Percentiles rank a stretch among this genome's conserved stretches.
Evolutionary conservation across 2,113 vertebrate species (phyloP).

Genomic region (Montifringilla adamsi): DNA sequence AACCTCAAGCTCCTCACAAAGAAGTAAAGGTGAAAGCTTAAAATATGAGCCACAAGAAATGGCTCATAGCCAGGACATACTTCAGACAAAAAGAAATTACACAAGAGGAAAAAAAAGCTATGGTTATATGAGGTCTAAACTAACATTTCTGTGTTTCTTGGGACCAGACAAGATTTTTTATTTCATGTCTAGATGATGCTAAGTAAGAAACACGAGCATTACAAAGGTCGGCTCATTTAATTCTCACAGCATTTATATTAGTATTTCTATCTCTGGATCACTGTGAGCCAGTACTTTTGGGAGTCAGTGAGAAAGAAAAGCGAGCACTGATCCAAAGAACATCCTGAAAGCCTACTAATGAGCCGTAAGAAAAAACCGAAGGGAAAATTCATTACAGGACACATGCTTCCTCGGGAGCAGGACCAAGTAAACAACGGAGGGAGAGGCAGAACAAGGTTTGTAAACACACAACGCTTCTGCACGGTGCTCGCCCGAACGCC

Average conservation of each 20-base stretch:
- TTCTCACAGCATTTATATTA: background rate
- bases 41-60: background rate
- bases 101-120: background rate
- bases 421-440: background rate
- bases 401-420: background rate
- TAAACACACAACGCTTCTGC: background rate
- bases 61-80: background rate
- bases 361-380: background rate
- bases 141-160: background rate
- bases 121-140: background rate
- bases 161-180: too few species aligned
- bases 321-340: background rate
- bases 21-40: background rate
- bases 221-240: background rate
- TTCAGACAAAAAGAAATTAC: background rate
- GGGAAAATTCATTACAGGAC: background rate
- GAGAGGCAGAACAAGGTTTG: background rate
- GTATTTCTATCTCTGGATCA: background rate
- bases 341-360: background rate
- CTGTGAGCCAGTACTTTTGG: background rate
- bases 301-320: background rate
- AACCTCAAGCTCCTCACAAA: background rate
- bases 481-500: background rate
- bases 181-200: background rate
- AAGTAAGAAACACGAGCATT: background rate